Conservation (phyloP, 2,888 invertebrate genomes). For the Caenorhabditis panamensis region DNA sequence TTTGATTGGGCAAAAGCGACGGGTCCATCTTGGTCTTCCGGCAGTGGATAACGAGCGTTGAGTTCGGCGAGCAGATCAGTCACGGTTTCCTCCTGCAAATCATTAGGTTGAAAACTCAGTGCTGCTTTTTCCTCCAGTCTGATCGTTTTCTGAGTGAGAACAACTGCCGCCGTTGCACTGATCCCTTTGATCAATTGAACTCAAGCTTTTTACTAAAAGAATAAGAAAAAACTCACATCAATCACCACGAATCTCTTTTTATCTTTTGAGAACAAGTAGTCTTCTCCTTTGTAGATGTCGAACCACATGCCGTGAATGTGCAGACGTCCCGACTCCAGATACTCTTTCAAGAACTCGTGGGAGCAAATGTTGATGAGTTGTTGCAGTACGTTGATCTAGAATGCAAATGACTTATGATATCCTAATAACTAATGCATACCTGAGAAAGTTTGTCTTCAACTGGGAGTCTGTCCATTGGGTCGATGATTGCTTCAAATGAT, state of each 20-base stretch:
- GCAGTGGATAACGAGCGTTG: conserved; percentile 57
- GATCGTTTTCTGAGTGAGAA: neutral
- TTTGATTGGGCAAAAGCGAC: conserved; percentile 40
- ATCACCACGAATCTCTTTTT: conserved; percentile 90
- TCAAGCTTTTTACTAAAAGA: conserved; percentile 79
- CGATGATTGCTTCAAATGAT: conserved; percentile 92
- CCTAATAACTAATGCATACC: conserved; percentile 83
- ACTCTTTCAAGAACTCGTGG: conserved; percentile 70
- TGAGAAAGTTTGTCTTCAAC: conserved; percentile 94
- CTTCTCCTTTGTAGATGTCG: conserved; percentile 95
- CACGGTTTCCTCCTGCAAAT: conserved; percentile 67
- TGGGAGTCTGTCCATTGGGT: conserved; percentile 89
- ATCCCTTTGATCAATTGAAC: conserved; percentile 74
- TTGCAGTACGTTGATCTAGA: conserved; percentile 76
- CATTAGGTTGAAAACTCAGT: neutral
- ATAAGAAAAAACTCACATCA: conserved; percentile 86
- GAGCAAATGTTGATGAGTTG: conserved; percentile 74
- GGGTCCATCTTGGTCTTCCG: conserved; percentile 43
- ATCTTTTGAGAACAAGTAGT: conserved; percentile 92
- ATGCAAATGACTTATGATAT: neutral
- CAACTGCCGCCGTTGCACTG: neutral
- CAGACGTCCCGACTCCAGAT: conserved; percentile 65
- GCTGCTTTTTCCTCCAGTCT: neutral
- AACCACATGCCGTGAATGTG: conserved; percentile 89
- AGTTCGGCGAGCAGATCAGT: conserved; percentile 60